Evolutionary conservation across 2,113 vertebrate genomes (phyloP), one percentile per base, ranked within the genome.

Genomic region (Saccopteryx bilineata): DNA sequence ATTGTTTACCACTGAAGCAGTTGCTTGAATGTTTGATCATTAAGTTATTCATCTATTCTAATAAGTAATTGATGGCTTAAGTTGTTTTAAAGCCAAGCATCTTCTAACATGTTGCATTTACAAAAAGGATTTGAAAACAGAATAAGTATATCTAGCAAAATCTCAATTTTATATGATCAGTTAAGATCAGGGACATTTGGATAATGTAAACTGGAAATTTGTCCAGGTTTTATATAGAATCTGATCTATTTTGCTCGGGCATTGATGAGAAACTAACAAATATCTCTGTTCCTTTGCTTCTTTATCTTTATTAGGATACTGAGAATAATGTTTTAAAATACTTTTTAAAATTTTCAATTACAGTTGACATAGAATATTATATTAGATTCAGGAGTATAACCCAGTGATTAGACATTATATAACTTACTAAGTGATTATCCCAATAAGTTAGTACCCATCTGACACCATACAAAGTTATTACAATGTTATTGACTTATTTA

Each of bases 131-230:
- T 28, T 60, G 31, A 94, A 95, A 95, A 46, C 46, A 87, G 52
- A 93, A 71, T 69, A 87, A 65, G 66, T 74, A 33, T 66, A 56
- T 88, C 72, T 82, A 80, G 26, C 61, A 31, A 94, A 87, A 87
- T 80, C 14, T 65, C 6, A 83, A 75, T 92, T 96, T 89, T 71
- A 84, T 66, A 66, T 58, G 31, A 50, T 63, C 58, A 82, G 0
- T 48, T 92, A 31, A 23, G 31, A 90, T 95, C 26, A 90, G 93
- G 48, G 60, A 72, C 23, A 54, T 93, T 89, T 83, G 63, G 95
- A 93, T 96, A 92, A 66, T 84, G 31, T 93, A 80, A 96, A 87
- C 63, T 56, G 33, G 56, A 15, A 84, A 72, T 68, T 87, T 94
- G 75, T 83, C 33, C 28, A 96, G 9, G 9, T 86, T 94, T 96